Base-by-base conservation (phyloP, 2,797 vertebrate species). In the Phataginus tricuspis region DNA sequence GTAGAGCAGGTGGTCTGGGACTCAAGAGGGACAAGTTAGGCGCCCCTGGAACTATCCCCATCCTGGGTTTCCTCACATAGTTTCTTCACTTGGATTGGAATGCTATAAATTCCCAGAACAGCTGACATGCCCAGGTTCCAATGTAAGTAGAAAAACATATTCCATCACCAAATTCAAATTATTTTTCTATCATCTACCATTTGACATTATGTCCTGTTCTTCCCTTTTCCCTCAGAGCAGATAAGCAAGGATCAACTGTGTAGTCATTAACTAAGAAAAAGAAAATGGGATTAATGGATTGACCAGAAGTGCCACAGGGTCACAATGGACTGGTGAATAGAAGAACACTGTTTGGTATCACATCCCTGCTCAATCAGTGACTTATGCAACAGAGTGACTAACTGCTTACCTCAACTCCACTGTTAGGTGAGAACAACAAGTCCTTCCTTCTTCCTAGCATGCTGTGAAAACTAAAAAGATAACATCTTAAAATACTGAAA, bases 81-180 rank as follows among this genome's bases (percentile, higher is more conserved):
- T 83, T 96, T 84, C 95, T 92, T 77, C 88, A 49, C 74, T 89
- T 75, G 72, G 88, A 91, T 57, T 87, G 96, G 97, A 97, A 95
- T 92, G 96, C 83, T 95, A 84, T 77, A 92, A 97, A 96, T 96
- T 96, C 96, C 96, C 77, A 95, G 86, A 93, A 95, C 91, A 79
- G 53, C 86, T 78, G 96, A 94, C 97, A 97, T 89, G 11, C 96
- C 96, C 94, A 94, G 88, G 92, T 96, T 96, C 97, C 83, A 95
- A 71, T 5, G 31, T 66, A 97, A 97, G 97, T 84, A 96, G 86
- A 92, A 97, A 97, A 98, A 96, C 97, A 97, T 92, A 94, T 74
- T 84, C 72, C 82, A 94, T 55, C 25, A 86, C 97, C 97, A 97
- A 95, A 97, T 95, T 75, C 82, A 86, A 95, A 96, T 96, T 95